These are phyloP conservation scores for Pachyuromys duprasi DNA, from an alignment of 2,797 vertebrate species.

Conservation along the genomic window DNA sequence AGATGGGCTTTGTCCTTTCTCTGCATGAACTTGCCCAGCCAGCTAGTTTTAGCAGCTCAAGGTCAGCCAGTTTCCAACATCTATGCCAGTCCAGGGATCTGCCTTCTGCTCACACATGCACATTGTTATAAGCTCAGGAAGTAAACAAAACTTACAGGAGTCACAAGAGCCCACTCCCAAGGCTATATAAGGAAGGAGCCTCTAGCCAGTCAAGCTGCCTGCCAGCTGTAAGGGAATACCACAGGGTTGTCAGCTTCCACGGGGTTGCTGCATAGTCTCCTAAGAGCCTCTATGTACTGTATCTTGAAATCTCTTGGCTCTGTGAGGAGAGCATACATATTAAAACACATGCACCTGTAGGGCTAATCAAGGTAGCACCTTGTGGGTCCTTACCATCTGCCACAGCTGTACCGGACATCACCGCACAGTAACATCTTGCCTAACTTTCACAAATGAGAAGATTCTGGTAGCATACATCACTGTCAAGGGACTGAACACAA, in stretches of 20 bases:
- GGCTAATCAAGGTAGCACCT: not conserved
- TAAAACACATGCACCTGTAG: not conserved
- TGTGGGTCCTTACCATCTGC: not conserved
- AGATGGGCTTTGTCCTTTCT: not conserved
- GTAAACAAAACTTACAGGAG: not conserved
- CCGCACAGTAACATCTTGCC: not conserved
- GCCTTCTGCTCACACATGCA: not conserved
- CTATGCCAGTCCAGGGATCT: not conserved
- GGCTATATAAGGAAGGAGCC: not conserved
- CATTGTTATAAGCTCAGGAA: not conserved
- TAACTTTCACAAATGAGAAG: not conserved
- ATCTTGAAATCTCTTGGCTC: not conserved
- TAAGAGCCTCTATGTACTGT: accelerated
- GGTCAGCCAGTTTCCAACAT: not conserved
- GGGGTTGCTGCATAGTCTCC: not conserved
- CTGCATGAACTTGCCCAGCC: not conserved
- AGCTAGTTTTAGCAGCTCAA: not conserved
- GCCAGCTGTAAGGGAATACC: not conserved
- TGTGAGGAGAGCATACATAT: not conserved
- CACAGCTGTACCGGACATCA: not conserved
- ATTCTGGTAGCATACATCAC: too few relatives aligned
- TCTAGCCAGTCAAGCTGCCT: not conserved
- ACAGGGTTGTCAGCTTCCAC: not conserved
- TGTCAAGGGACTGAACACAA: not conserved
- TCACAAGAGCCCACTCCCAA: not conserved